These are phyloP conservation scores for Drosophila multiciliata DNA, from an alignment of 2,888 invertebrate genomes.

Conservation along the genomic window DNA sequence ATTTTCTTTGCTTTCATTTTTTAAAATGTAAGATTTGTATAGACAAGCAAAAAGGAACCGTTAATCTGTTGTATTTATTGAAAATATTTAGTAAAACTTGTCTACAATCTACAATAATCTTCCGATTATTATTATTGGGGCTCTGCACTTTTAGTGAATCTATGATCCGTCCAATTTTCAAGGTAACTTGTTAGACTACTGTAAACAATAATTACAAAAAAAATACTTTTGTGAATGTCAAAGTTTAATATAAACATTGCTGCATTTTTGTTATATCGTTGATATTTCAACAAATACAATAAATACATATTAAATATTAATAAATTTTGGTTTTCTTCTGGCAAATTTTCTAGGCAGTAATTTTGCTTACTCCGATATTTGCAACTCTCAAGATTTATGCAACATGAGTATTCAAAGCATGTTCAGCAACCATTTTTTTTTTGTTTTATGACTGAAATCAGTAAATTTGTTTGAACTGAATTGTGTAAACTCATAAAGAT, in stretches of 20 bases:
- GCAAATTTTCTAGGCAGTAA: not conserved
- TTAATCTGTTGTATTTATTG: too few relatives aligned
- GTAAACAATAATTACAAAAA: not conserved
- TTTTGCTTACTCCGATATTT: not conserved
- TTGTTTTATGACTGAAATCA: not conserved
- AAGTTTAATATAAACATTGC: not conserved
- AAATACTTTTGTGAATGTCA: not conserved
- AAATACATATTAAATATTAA: not conserved
- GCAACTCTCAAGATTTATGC: not conserved
- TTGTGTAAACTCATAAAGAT: constrained; percentile 44
- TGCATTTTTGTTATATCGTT: not conserved
- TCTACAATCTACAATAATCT: not conserved
- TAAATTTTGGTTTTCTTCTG: not conserved
- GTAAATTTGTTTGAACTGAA: constrained; percentile 18
- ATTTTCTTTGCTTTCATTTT: too few relatives aligned
- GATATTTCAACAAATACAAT: not conserved
- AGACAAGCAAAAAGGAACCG: too few relatives aligned
- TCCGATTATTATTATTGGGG: too few relatives aligned
- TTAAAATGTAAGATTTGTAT: too few relatives aligned
- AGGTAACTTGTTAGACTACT: not conserved
- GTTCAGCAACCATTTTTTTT: not conserved
- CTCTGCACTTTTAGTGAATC: not conserved
- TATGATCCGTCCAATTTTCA: not conserved
- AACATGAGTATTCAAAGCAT: not conserved
- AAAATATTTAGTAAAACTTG: not conserved